A percentile compares a stretch with the other conserved stretches of the same genome.
Evolutionary conservation across 2,888 invertebrate genomes (phyloP).

Genomic region (Pollenia angustigena): DNA sequence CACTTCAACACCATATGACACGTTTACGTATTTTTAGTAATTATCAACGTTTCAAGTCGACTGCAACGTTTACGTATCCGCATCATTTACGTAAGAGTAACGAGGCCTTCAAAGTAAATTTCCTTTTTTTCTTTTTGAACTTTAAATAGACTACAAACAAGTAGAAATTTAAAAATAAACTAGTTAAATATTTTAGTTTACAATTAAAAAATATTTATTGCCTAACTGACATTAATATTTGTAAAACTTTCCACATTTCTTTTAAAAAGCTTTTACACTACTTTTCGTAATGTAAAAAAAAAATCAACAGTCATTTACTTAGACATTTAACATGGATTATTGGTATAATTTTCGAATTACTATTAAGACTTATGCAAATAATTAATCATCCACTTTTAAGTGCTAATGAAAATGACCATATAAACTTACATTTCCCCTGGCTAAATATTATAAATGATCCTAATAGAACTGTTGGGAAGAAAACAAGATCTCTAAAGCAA

Average conservation of each 20-base stretch:
- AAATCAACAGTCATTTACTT: constrained; percentile 5
- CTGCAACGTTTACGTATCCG: no score
- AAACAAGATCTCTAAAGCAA: constrained; percentile 41
- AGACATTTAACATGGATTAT: constrained; percentile 18
- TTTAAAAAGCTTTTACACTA: not conserved
- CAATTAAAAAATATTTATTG: not conserved
- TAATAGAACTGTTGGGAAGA: not conserved
- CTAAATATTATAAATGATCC: constrained; percentile 14
- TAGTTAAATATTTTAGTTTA: constrained; percentile 20
- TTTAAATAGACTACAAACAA: not conserved
- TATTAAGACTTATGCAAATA: constrained; percentile 11
- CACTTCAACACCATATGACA: no score
- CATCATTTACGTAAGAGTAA: no score
- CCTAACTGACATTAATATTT: constrained; percentile 21
- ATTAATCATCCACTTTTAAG: constrained; percentile 24
- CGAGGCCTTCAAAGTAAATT: no score
- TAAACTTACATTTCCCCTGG: not conserved
- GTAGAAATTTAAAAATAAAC: constrained; percentile 12
- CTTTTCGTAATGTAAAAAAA: not conserved
- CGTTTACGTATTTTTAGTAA: no score
- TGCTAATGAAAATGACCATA: not conserved
- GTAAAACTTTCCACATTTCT: not conserved
- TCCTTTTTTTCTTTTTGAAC: no score
- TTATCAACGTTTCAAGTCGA: no score
- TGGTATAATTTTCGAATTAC: constrained; percentile 19